A percentile compares a stretch with the other conserved stretches of the same genome.
These are phyloP conservation scores for Nasonia giraulti DNA, from an alignment of 1,140 invertebrate genomes.

Conservation along the genomic window DNA sequence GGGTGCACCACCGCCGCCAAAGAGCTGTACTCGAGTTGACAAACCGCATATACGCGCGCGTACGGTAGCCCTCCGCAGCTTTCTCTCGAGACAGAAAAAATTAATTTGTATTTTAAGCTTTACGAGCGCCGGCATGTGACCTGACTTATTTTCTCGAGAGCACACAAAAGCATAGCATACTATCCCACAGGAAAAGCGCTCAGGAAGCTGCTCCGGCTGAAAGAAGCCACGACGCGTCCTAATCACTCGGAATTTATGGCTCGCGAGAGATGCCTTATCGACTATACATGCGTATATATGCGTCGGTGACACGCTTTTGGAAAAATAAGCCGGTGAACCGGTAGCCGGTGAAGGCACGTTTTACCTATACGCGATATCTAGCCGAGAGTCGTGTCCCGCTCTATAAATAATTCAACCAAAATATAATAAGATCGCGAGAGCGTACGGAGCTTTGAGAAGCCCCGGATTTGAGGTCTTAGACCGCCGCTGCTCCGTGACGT, in stretches of 20 bases:
- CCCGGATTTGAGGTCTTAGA: conserved; percentile 48
- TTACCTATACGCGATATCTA: conserved; percentile 35
- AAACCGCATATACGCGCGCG: background rate
- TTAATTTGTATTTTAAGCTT: conserved; percentile 44
- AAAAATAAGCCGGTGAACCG: background rate
- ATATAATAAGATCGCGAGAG: conserved; percentile 56
- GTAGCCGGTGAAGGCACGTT: conserved; percentile 37
- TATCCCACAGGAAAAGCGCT: background rate
- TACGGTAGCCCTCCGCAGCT: background rate
- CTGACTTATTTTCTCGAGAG: background rate
- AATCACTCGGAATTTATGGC: conserved; percentile 37
- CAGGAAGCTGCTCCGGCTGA: conserved; percentile 1
- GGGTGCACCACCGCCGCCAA: background rate
- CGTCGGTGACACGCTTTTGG: background rate
- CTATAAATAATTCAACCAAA: conserved; percentile 68
- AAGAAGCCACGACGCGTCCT: conserved; percentile 11
- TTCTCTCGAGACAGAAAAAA: conserved; percentile 4
- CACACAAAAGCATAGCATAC: conserved; percentile 21
- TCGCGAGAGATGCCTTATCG: conserved; percentile 32
- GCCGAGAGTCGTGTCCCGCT: conserved; percentile 22
- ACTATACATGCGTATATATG: background rate
- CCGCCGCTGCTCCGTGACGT: background rate
- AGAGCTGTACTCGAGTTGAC: background rate
- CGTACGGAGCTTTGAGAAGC: conserved; percentile 10
- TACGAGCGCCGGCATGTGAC: conserved; percentile 10